These are phyloP conservation scores for Excalfactoria chinensis DNA, from an alignment of 2,113 vertebrate species.

Conservation along the genomic window DNA sequence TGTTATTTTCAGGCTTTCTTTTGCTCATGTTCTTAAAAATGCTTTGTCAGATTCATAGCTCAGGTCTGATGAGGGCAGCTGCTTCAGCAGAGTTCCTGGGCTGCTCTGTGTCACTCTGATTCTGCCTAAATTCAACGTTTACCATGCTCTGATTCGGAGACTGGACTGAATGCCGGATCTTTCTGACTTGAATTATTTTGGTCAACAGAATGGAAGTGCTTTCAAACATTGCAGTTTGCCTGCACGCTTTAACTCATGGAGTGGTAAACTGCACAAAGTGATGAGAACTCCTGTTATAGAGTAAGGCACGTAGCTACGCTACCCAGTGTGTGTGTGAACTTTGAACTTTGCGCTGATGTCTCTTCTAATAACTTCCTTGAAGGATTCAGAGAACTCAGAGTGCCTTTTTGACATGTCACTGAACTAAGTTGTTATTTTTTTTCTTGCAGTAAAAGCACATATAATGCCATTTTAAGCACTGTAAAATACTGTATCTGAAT, in stretches of 20 bases:
- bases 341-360: not conserved
- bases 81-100: not conserved
- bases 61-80: not conserved
- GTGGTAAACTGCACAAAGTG: not conserved
- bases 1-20: not conserved
- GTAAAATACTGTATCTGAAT: not conserved
- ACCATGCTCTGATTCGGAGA: not conserved
- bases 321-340: not conserved
- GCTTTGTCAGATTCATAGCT: not conserved
- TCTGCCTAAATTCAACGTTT: not conserved
- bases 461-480: not conserved
- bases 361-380: not conserved
- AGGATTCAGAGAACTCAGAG: not conserved
- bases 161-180: not conserved
- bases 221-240: not conserved
- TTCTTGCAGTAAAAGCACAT: not conserved
- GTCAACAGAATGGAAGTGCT: not conserved
- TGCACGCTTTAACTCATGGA: not conserved
- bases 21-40: not conserved
- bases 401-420: conserved; percentile 8
- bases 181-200: not conserved
- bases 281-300: not conserved
- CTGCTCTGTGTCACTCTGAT: not conserved
- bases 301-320: not conserved
- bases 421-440: not conserved